Evolutionary conservation across 2,888 invertebrate species (phyloP).

Genomic region (Melinopterus prodromus): DNA sequence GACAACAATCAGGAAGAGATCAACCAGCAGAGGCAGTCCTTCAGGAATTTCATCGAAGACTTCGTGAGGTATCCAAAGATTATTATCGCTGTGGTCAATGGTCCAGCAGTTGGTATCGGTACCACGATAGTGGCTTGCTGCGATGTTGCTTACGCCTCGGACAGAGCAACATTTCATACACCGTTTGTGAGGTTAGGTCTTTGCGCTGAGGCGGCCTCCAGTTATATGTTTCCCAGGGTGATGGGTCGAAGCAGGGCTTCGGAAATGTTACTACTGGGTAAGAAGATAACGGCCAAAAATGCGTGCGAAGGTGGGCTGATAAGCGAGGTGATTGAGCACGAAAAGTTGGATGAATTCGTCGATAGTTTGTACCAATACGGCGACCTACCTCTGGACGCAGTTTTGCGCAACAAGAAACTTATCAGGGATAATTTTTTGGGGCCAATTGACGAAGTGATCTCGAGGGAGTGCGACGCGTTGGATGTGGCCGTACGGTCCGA

Average conservation of each 20-base stretch:
- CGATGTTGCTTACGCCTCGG: constrained; percentile 88
- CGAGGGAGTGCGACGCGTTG: constrained; percentile 73
- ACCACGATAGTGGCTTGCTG: constrained; percentile 85
- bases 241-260: constrained; percentile 83
- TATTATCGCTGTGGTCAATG: constrained; percentile 88
- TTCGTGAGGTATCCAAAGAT: constrained; percentile 90
- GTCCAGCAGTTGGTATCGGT: constrained; percentile 92
- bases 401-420: constrained; percentile 76
- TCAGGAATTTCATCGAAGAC: constrained; percentile 73
- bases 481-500: constrained; percentile 70
- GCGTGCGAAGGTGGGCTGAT: constrained; percentile 82
- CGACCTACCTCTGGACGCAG: constrained; percentile 66
- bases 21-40: constrained; percentile 42
- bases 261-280: constrained; percentile 66
- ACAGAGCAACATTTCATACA: constrained; percentile 85
- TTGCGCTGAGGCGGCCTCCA: constrained; percentile 90
- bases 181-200: constrained; percentile 89
- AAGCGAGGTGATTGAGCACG: constrained; percentile 76
- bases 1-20: constrained; percentile 11
- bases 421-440: constrained; percentile 68
- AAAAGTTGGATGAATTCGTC: constrained; percentile 64
- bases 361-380: constrained; percentile 66
- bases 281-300: constrained; percentile 81
- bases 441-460: constrained; percentile 70
- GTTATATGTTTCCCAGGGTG: constrained; percentile 82